phyloP scores from a whole-genome alignment of 2,113 vertebrate genomes.

The Corythoichthys haematopterus region DNA sequence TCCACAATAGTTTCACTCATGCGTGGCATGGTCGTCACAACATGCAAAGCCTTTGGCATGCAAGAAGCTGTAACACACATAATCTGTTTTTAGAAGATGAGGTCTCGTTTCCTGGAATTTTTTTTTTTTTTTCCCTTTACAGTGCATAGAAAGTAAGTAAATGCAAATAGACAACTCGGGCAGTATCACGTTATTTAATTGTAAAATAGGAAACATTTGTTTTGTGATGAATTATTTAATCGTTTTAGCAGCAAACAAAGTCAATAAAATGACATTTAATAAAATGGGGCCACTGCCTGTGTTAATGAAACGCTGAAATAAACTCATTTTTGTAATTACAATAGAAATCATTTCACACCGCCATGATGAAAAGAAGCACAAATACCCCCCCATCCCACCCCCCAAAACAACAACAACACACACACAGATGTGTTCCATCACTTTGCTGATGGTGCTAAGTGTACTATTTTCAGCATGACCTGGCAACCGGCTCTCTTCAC shows the following conservation, averaged over 20 bases:
- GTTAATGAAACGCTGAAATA: background rate
- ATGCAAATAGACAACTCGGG: background rate
- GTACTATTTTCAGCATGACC: constrained; percentile 34
- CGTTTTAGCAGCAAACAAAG: background rate
- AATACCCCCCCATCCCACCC: no score
- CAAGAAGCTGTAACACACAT: constrained; percentile 12
- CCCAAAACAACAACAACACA: constrained; percentile 1
- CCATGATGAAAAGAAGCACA: background rate
- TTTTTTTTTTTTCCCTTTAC: background rate
- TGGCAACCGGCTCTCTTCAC: constrained; percentile 21
- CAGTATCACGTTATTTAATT: background rate
- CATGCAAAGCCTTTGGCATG: constrained; percentile 42
- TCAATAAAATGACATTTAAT: background rate
- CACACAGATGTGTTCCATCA: constrained; percentile 13
- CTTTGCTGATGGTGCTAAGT: constrained; percentile 17
- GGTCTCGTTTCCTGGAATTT: background rate
- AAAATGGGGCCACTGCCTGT: background rate
- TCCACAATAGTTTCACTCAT: constrained; percentile 36
- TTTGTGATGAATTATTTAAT: background rate
- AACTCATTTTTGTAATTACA: background rate
- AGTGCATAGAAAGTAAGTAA: background rate
- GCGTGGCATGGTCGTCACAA: constrained; percentile 25
- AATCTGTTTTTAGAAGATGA: background rate
- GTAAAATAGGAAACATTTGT: background rate
- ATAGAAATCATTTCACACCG: background rate